Conservation (phyloP, 2,797 vertebrate genomes). For the Rhadinocentrus ornatus region DNA sequence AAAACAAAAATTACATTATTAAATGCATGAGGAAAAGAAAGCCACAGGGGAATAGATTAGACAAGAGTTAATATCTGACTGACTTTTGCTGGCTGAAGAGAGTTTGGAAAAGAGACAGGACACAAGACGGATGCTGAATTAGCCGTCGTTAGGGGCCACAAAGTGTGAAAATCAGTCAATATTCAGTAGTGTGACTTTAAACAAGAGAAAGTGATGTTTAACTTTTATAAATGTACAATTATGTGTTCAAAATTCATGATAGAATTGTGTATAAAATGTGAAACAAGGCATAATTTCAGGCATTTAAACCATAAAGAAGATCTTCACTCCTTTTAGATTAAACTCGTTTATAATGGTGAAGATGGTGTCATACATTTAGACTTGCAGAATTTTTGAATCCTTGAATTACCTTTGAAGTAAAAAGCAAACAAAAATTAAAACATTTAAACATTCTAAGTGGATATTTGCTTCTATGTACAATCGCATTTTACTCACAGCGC, state of each 20-base stretch:
- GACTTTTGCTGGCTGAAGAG: neutral
- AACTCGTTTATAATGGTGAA: neutral
- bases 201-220: neutral
- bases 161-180: too few species aligned
- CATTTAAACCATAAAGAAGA: neutral
- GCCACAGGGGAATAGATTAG: too few species aligned
- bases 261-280: neutral
- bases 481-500: slow-evolving; percentile 52
- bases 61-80: neutral
- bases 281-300: neutral
- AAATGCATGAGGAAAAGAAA: too few species aligned
- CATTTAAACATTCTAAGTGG: neutral
- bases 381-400: neutral
- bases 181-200: neutral
- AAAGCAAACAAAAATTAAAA: neutral
- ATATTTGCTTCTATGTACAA: neutral
- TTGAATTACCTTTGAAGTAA: neutral
- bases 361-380: neutral
- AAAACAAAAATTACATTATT: too few species aligned
- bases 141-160: neutral
- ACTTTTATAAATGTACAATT: neutral
- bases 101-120: neutral
- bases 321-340: neutral
- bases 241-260: neutral
- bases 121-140: neutral